Conservation (phyloP, 2,888 invertebrate species). For the Idaea dimidiata region DNA sequence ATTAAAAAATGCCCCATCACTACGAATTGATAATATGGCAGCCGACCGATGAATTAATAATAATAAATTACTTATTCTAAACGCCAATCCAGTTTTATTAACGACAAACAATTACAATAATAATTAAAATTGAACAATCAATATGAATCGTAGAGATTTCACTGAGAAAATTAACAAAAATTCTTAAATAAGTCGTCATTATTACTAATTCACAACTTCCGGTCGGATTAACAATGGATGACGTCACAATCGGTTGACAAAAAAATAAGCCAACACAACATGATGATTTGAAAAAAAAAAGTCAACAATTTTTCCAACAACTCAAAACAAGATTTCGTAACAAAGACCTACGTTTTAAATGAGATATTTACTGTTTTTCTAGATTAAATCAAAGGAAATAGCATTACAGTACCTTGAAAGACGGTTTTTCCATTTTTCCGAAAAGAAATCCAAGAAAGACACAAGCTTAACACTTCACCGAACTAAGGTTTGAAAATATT, state of each 20-base stretch:
- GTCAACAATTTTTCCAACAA: neutral
- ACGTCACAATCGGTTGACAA: constrained; percentile 47
- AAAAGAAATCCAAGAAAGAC: constrained; percentile 49
- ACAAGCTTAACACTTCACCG: constrained; percentile 41
- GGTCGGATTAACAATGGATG: constrained; percentile 49
- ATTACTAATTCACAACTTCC: neutral
- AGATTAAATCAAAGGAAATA: neutral
- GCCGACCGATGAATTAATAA: constrained; percentile 31
- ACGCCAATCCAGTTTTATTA: constrained; percentile 4
- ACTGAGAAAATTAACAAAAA: neutral
- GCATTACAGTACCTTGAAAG: constrained; percentile 58
- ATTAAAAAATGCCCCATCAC: constrained; percentile 44
- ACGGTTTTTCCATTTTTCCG: constrained; percentile 70
- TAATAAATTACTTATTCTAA: constrained; percentile 27
- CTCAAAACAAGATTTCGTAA: neutral
- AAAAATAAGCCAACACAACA: constrained; percentile 14
- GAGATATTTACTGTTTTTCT: neutral
- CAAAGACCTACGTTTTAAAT: constrained; percentile 17
- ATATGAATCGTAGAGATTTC: constrained; percentile 7
- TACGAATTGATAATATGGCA: constrained; percentile 51
- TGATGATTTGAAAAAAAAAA: neutral
- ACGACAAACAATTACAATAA: neutral
- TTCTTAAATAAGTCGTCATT: neutral
- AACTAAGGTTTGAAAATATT: constrained; percentile 34
- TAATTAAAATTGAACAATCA: constrained; percentile 8